Base-by-base conservation (phyloP, 2,888 invertebrate genomes). In the Ametastegia equiseti region DNA sequence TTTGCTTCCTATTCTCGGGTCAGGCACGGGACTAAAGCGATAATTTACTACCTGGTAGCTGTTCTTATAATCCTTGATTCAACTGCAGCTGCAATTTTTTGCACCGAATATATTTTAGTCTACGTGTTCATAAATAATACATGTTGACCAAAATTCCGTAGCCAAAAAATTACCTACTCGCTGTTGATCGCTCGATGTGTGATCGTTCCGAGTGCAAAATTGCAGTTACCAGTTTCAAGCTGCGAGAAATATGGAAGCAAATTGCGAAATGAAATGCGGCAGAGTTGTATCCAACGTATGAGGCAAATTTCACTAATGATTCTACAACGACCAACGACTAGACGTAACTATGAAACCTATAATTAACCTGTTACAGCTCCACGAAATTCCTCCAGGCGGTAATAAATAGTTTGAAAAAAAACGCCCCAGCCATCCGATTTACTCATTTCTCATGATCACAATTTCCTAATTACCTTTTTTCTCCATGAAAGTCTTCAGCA, bases 281-380 rank as follows among this genome's bases (percentile, higher is more conserved):
- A 54, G 36, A 36, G 54, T 54, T 36, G 27, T 36, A 75, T 75
- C 33, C 19, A 30, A 75, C 33, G n/a, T n/a, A 54, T 39, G 15
- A 33, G 36, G 50, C 75, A 75, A 5, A 71, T 54, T 75, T 54
- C 36, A 19, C 54, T 75, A 75, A 75, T 75, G 50, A 50, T 75
- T 54, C 11, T 75, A 54, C 33, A 23, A 75, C 50, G 9, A 7
- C 11, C 50, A 36, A 54, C 45, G 19, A 75, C 75, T 75, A 23
- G 30, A 36, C 54, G 54, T 54, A 75, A 54, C 75, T 36, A 50
- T 75, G 27, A 75, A 75, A 75, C 75, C 54, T 54, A 54, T 75
- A 33, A 75, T 75, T 75, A 50, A 36, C 50, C 11, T 19, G 75
- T 50, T 75, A 45, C 75, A 75, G 36, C 36, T 54, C 19, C 36